phyloP scores from a whole-genome alignment of 2,888 invertebrate species.

The Cosmopolites sordidus region DNA sequence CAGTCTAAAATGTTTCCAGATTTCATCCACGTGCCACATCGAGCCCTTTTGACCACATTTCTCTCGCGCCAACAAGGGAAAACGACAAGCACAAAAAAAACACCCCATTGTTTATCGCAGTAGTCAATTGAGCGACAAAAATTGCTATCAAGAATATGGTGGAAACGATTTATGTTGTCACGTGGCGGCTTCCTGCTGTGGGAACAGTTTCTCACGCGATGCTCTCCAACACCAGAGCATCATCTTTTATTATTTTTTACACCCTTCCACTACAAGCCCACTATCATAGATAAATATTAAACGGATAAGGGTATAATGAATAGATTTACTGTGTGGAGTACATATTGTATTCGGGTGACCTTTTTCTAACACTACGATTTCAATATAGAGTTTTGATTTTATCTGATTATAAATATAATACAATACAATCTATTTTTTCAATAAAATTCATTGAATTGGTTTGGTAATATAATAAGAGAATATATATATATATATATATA shows the following conservation, averaged over 20 bases:
- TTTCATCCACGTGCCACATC: conserved; percentile 8
- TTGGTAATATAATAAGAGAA: not conserved
- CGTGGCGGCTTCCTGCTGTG: not conserved
- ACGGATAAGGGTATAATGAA: not conserved
- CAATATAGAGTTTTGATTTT: no score
- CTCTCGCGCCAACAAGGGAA: conserved; percentile 8
- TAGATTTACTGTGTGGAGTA: not conserved
- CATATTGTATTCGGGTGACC: not conserved
- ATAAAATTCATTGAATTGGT: no score
- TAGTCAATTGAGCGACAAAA: conserved; percentile 24
- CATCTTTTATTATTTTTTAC: conserved; percentile 1
- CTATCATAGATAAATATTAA: not conserved
- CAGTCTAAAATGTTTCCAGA: no score
- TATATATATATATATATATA: not conserved
- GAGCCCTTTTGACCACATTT: conserved; percentile 21
- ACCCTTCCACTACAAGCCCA: not conserved
- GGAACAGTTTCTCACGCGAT: not conserved
- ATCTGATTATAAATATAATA: no score
- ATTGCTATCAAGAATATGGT: conserved; percentile 23
- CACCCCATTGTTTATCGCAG: conserved; percentile 19
- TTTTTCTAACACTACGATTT: not conserved
- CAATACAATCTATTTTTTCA: no score
- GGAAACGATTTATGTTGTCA: not conserved
- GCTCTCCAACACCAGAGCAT: not conserved
- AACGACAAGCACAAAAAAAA: conserved; percentile 1